phyloP scores from a whole-genome alignment of 2,113 vertebrate species.

The Geococcyx californianus region DNA sequence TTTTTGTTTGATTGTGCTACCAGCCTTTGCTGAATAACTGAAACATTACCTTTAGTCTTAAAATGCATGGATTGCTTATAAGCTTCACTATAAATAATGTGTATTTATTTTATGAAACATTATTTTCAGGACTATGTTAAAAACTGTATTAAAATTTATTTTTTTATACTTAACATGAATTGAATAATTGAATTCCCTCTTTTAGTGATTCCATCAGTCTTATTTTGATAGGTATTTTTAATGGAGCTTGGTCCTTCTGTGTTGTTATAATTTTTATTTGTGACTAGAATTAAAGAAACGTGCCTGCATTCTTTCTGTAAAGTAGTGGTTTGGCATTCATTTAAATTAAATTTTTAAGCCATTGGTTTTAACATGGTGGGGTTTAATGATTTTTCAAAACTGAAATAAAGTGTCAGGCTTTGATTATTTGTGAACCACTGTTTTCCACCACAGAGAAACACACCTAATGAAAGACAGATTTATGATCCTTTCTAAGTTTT shows the following conservation, averaged over 20 bases:
- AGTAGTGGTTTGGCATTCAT: neutral
- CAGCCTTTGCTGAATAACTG: neutral
- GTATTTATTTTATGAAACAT: neutral
- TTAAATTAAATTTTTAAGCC: neutral
- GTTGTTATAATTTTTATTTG: neutral
- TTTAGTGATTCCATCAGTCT: neutral
- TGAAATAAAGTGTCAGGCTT: neutral
- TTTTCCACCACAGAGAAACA: neutral
- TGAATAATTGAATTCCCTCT: neutral
- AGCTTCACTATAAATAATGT: neutral
- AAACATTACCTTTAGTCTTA: neutral
- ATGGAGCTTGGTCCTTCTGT: neutral
- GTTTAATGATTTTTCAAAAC: neutral
- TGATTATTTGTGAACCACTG: neutral
- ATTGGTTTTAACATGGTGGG: neutral
- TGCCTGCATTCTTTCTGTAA: neutral
- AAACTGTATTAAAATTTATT: neutral
- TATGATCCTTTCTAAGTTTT: neutral
- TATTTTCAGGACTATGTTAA: neutral
- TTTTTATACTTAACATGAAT: neutral
- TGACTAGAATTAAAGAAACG: neutral
- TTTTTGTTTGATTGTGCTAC: neutral
- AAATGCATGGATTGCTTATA: neutral
- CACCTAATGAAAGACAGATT: neutral
- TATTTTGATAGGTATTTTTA: neutral